Conservation (phyloP, 2,797 vertebrate genomes). For the Pelochelys cantorii region DNA sequence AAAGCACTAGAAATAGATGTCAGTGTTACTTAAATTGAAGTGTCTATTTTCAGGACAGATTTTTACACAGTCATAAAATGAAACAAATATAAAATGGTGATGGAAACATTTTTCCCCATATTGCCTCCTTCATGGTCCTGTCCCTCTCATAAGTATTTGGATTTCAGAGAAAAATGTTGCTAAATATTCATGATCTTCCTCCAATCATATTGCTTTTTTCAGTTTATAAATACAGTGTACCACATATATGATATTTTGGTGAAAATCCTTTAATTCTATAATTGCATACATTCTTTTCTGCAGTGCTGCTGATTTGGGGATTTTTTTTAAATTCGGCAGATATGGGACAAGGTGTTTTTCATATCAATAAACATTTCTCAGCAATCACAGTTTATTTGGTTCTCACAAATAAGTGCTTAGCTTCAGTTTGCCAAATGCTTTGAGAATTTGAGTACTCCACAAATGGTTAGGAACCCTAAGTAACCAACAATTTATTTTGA, state of each 20-base stretch:
- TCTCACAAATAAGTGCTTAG: neutral
- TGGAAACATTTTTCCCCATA: neutral
- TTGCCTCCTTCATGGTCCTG: neutral
- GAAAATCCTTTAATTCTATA: slow-evolving; percentile 40
- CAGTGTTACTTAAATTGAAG: neutral
- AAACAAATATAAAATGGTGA: neutral
- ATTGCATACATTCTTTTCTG: slow-evolving; percentile 20
- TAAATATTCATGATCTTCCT: neutral
- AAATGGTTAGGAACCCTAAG: neutral
- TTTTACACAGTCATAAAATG: neutral
- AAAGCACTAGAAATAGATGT: neutral
- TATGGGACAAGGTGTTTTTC: neutral
- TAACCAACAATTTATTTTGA: neutral
- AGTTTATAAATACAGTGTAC: slow-evolving; percentile 11
- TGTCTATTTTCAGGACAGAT: neutral
- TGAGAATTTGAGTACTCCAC: neutral
- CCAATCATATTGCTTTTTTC: neutral
- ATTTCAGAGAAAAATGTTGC: neutral
- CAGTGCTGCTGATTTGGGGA: neutral
- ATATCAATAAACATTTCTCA: neutral
- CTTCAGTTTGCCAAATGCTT: neutral
- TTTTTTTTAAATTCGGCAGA: neutral
- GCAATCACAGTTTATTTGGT: neutral
- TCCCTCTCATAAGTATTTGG: neutral
- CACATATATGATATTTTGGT: slow-evolving; percentile 19